Percentiles rank a stretch among this genome's conserved stretches.
Evolutionary conservation across 1,140 invertebrate genomes (phyloP).

Genomic region (Drosophila equinoxialis): DNA sequence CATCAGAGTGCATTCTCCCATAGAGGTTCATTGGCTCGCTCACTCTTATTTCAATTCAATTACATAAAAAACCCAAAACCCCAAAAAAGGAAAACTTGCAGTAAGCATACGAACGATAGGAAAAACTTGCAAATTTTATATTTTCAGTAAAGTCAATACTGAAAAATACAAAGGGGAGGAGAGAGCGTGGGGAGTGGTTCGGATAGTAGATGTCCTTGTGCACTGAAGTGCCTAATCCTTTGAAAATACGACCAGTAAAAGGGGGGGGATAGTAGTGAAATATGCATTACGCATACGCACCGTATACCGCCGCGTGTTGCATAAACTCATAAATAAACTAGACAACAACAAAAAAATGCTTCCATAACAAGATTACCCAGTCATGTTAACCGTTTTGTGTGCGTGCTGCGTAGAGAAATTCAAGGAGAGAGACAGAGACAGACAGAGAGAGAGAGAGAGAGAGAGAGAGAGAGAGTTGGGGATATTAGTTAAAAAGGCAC

Average conservation of each 20-base stretch:
- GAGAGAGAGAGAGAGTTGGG: neutral
- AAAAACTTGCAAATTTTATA: conserved; percentile 73
- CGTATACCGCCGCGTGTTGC: conserved; percentile 29
- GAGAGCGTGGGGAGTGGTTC: neutral
- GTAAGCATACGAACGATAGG: conserved; percentile 16
- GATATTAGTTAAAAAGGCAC: conserved; percentile 68
- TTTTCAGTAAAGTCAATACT: conserved; percentile 67
- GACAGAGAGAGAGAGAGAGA: no score
- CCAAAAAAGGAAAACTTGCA: conserved; percentile 22
- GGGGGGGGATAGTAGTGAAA: conserved; percentile 29
- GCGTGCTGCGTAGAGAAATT: neutral
- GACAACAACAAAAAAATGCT: conserved; percentile 66
- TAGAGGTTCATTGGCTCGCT: conserved; percentile 46
- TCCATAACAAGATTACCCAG: conserved; percentile 74
- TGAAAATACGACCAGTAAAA: conserved; percentile 56
- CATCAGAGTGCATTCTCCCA: conserved; percentile 20
- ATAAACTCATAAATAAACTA: conserved; percentile 68
- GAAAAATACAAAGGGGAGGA: neutral
- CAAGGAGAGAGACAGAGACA: no score
- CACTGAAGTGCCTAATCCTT: conserved; percentile 74
- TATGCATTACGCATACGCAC: conserved; percentile 69
- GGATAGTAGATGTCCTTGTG: conserved; percentile 44
- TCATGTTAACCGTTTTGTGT: conserved; percentile 49
- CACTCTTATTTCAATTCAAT: conserved; percentile 53
- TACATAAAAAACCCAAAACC: conserved; percentile 61